These are phyloP conservation scores for Podiceps cristatus DNA, from an alignment of 2,113 vertebrate species.

Conservation along the genomic window DNA sequence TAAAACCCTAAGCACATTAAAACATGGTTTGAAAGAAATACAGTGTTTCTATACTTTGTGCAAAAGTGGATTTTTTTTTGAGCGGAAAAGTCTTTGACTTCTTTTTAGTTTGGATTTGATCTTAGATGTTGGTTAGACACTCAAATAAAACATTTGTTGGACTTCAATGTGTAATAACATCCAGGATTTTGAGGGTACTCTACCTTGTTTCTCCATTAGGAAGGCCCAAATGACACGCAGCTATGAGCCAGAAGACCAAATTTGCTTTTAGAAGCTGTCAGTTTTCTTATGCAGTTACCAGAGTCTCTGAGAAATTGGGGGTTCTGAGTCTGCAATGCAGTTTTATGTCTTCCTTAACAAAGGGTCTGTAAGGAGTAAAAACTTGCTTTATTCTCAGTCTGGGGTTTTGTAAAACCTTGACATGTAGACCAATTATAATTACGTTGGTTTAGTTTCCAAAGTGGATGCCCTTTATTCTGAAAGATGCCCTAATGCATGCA, in stretches of 20 bases:
- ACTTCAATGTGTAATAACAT: background rate
- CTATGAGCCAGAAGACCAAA: background rate
- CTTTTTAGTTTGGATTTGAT: background rate
- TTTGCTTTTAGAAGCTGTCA: background rate
- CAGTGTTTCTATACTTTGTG: background rate
- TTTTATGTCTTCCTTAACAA: background rate
- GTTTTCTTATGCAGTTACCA: background rate
- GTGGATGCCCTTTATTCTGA: background rate
- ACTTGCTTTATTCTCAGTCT: background rate
- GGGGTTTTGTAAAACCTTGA: background rate
- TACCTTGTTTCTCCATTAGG: background rate
- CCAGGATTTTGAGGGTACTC: background rate
- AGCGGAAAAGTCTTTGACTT: background rate
- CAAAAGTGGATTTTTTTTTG: background rate
- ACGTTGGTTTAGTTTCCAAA: background rate
- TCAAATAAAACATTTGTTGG: background rate
- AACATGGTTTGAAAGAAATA: background rate
- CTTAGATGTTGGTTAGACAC: background rate
- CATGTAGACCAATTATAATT: background rate
- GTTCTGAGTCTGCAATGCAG: background rate
- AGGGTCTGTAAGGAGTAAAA: background rate
- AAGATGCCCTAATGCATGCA: background rate
- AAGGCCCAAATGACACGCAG: background rate
- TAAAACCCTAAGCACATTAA: background rate
- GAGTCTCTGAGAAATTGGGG: background rate